A percentile compares a stretch with the other conserved stretches of the same genome.
phyloP scores from a whole-genome alignment of 2,113 vertebrate genomes.

The Zapus hudsonius region DNA sequence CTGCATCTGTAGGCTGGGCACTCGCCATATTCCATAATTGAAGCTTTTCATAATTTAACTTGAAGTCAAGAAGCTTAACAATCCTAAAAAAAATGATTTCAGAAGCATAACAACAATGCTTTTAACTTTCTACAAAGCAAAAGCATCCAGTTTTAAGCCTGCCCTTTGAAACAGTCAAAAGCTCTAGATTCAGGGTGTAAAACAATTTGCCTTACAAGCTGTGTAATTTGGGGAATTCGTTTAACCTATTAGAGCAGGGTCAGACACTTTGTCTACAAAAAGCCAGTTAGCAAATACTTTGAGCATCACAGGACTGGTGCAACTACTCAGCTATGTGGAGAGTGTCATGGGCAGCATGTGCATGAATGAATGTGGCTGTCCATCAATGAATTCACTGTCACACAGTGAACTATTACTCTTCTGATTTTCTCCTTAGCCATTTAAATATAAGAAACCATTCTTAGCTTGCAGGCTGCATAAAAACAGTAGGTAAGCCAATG shows the following conservation, averaged over 20 bases:
- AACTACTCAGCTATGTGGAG: not conserved
- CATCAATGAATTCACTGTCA: not conserved
- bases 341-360: not conserved
- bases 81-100: not conserved
- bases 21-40: not conserved
- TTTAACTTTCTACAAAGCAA: not conserved
- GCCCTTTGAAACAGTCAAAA: not conserved
- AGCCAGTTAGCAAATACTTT: not conserved
- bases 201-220: not conserved
- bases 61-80: not conserved
- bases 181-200: not conserved
- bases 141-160: not conserved
- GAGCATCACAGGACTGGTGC: not conserved
- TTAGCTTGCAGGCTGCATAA: not conserved
- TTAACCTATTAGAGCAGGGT: not conserved
- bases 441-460: slow-evolving; percentile 1
- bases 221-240: not conserved
- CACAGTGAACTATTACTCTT: not conserved
- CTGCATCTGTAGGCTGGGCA: not conserved
- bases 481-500: not conserved
- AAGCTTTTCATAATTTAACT: slow-evolving; percentile 37
- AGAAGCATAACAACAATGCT: not conserved
- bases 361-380: not conserved
- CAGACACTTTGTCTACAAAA: not conserved
- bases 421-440: not conserved